phyloP scores from a whole-genome alignment of 2,113 vertebrate genomes.

The Todiramphus saurophagus region DNA sequence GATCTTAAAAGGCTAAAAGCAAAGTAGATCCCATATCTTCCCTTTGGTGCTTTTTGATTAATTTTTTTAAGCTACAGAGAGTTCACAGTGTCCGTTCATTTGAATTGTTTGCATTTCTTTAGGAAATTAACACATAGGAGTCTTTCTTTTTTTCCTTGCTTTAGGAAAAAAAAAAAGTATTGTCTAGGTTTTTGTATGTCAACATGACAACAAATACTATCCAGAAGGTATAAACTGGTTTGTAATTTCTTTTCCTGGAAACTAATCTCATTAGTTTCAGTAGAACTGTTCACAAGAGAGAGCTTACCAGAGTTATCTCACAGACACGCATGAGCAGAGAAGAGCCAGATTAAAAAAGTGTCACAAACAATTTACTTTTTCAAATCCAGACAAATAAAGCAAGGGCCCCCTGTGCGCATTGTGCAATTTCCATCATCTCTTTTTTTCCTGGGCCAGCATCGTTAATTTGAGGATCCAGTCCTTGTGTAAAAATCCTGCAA shows the following conservation, averaged over 20 bases:
- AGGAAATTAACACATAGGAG: background rate
- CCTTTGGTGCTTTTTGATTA: background rate
- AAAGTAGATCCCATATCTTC: background rate
- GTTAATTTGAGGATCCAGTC: background rate
- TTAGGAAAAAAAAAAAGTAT: background rate
- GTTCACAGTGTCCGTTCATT: background rate
- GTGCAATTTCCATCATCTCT: background rate
- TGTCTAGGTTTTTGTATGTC: background rate
- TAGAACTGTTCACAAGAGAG: background rate
- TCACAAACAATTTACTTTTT: background rate
- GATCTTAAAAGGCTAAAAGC: background rate
- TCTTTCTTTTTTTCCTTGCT: background rate
- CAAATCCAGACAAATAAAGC: background rate
- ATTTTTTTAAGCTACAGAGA: background rate
- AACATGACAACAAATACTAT: background rate
- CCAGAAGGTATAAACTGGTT: background rate
- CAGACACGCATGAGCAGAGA: background rate
- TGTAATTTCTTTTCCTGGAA: slow-evolving; percentile 13
- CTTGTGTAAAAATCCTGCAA: background rate
- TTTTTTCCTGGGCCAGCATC: background rate
- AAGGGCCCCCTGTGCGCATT: background rate
- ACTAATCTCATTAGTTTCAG: background rate
- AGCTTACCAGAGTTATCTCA: background rate
- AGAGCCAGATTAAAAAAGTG: background rate
- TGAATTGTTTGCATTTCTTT: background rate